These are phyloP conservation scores for Drosophila emarginata DNA, from an alignment of 2,888 invertebrate genomes.

Conservation along the genomic window DNA sequence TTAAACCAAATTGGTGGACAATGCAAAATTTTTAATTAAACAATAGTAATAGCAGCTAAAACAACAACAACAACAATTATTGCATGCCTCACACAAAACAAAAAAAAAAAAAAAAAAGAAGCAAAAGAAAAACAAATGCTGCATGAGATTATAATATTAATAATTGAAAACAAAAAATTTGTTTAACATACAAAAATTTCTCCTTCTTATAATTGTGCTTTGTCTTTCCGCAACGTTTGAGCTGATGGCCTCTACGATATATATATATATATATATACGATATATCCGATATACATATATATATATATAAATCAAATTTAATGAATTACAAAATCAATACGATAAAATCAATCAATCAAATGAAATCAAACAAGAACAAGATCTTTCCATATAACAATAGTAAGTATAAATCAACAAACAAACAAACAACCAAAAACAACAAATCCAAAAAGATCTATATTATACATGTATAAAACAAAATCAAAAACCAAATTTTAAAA, in stretches of 20 bases:
- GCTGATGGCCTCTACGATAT: slow-evolving; percentile 82
- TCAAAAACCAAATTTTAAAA: too few species aligned
- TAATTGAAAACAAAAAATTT: slow-evolving; percentile 33
- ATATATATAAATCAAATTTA: neutral
- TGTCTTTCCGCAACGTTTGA: slow-evolving; percentile 83
- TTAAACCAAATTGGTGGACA: slow-evolving; percentile 40
- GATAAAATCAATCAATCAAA: neutral
- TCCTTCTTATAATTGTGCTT: slow-evolving; percentile 82
- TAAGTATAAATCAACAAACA: neutral
- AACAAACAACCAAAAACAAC: neutral
- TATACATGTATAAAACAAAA: neutral
- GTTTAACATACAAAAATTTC: slow-evolving; percentile 61
- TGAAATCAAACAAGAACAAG: neutral
- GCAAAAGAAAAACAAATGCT: slow-evolving; percentile 39
- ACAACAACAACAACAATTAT: slow-evolving; percentile 11
- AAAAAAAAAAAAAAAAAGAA: slow-evolving; percentile 29
- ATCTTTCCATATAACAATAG: neutral
- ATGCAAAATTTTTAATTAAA: slow-evolving; percentile 26
- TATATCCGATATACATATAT: neutral
- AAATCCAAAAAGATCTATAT: neutral
- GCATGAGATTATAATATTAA: slow-evolving; percentile 21
- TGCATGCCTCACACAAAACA: slow-evolving; percentile 45
- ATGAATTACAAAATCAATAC: slow-evolving; percentile 68
- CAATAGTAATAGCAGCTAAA: slow-evolving; percentile 28
- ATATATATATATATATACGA: slow-evolving; percentile 55